Evolutionary conservation across 2,797 vertebrate genomes (phyloP), one percentile per base, ranked within the genome.

Genomic region (Sphenopsis melanotis): DNA sequence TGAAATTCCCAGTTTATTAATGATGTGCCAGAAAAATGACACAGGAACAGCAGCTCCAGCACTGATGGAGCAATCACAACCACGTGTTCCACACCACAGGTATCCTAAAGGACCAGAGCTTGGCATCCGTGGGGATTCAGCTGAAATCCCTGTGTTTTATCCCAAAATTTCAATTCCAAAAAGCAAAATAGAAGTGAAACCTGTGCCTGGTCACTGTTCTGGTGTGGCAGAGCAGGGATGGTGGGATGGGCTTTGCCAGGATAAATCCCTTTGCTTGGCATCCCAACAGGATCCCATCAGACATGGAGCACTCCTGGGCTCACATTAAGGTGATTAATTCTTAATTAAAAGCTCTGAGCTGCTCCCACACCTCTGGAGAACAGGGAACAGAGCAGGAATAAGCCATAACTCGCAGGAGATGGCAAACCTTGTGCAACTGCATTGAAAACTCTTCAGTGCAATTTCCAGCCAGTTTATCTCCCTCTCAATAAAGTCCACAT

Each of bases 1-100:
- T 98, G 97, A 96, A 98, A 98, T 98, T 96, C 97, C 97, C 95
- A 94, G 95, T 97, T 98, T 98, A 98, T 98, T 98, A 97, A 98
- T 89, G 98, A 97, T 1, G 97, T 97, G 97, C 97, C 97, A 96
- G 96, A 87, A 97, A 96, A 98, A 95, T 61, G 98, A 96, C 97
- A 97, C 22, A 37, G 90, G 95, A 97, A 89, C 92, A 88, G 96
- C 96, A 95, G 59, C 92, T 84, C 94, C 83, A 92, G 95, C 96
- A 60, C 94, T 37, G 96, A 96, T 74, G 94, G 49, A 96, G 96
- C 95, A 98, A 98, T 94, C 97, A 96, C 97, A 96, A 95, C 95
- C 65, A 64, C 42, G 41, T 53, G 92, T 97, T 95, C 91, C 83
- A 88, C 92, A 84, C 93, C 96, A 72, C 87, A 88, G 66, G 75